Percentiles rank a stretch among this genome's conserved stretches.
phyloP scores from a whole-genome alignment of 2,888 invertebrate genomes.

The Drosophila aldrichi region DNA sequence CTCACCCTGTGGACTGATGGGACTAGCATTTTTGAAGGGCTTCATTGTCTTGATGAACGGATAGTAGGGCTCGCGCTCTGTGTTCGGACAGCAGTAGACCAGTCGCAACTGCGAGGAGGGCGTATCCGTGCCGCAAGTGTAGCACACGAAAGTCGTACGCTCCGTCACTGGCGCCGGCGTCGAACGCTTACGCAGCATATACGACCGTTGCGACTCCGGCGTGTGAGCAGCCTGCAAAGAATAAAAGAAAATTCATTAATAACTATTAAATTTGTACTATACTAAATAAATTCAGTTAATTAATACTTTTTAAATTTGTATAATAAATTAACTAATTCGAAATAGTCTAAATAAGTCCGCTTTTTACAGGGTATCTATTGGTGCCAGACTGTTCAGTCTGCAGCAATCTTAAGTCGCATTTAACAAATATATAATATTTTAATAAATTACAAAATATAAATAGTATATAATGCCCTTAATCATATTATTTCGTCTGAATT shows the following conservation, averaged over 20 bases:
- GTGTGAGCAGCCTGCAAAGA: slow-evolving; percentile 88
- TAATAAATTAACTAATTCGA: neutral
- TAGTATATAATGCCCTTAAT: too few species aligned
- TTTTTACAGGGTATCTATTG: neutral
- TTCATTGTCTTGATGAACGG: slow-evolving; percentile 93
- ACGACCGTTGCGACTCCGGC: slow-evolving; percentile 91
- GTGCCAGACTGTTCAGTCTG: neutral
- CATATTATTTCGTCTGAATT: too few species aligned
- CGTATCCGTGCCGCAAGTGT: slow-evolving; percentile 93
- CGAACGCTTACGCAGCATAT: slow-evolving; percentile 92
- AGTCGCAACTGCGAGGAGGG: slow-evolving; percentile 92
- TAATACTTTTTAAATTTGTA: too few species aligned
- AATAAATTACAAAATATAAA: neutral
- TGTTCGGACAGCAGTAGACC: slow-evolving; percentile 93
- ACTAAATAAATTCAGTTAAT: too few species aligned
- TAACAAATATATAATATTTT: neutral
- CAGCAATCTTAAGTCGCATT: neutral
- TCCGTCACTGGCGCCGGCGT: slow-evolving; percentile 86
- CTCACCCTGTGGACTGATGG: slow-evolving; percentile 94
- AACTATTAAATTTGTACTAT: too few species aligned
- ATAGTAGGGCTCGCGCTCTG: slow-evolving; percentile 95
- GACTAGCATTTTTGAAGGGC: slow-evolving; percentile 93
- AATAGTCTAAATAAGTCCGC: neutral
- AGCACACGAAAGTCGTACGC: slow-evolving; percentile 93
- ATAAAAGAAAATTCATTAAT: slow-evolving; percentile 8